Evolutionary conservation across 2,888 invertebrate genomes (phyloP).

Genomic region (Orthosia gracilis): DNA sequence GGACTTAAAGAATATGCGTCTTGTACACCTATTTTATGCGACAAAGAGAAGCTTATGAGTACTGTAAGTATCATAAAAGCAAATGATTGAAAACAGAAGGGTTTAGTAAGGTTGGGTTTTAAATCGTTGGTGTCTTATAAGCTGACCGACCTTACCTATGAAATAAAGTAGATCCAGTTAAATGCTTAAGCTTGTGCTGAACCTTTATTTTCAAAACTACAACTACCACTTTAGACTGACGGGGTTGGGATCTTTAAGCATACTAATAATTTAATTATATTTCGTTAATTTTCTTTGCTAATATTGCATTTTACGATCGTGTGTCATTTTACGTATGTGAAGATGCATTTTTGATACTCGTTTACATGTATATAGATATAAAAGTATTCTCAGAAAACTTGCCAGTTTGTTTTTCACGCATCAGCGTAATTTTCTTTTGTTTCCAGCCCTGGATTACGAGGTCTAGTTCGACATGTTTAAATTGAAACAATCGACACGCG

Average conservation of each 20-base stretch:
- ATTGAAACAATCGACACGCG: conserved; percentile 3
- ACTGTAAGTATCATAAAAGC: conserved; percentile 51
- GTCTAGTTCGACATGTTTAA: not conserved
- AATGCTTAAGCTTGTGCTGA: not conserved
- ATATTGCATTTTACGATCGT: conserved; percentile 13
- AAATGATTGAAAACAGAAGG: conserved; percentile 9
- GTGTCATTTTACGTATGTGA: not conserved
- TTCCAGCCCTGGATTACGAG: conserved; percentile 17
- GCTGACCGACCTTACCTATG: not conserved
- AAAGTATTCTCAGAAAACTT: not conserved
- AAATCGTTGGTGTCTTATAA: conserved; percentile 1
- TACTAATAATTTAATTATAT: not conserved
- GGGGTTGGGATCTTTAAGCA: not conserved
- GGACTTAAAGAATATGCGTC: conserved; percentile 82
- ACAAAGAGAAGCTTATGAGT: conserved; percentile 45
- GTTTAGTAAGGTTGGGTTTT: conserved; percentile 1
- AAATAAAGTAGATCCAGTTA: not conserved
- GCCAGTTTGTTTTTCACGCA: not conserved
- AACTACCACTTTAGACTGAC: not conserved
- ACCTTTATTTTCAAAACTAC: not conserved
- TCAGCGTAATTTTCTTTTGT: conserved; percentile 7
- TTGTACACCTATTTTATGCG: conserved; percentile 77
- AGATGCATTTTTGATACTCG: too few species aligned
- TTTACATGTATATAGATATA: too few species aligned
- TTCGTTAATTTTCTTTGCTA: not conserved